phyloP scores from a whole-genome alignment of 2,888 invertebrate species.

The Drosophila kanekoi region DNA sequence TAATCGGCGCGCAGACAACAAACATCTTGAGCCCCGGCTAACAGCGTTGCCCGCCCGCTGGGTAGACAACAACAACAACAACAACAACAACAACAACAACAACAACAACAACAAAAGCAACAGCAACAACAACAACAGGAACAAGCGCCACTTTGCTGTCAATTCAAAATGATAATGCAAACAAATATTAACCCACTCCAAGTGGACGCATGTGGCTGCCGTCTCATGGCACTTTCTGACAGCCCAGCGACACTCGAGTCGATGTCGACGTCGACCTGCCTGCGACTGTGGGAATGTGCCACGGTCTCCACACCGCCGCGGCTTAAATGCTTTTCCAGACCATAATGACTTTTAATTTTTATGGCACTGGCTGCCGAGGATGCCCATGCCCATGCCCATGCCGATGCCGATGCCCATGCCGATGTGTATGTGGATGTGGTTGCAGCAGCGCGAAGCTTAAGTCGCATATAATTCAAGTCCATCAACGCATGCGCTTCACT shows the following conservation, averaged over 20 bases:
- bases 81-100: conserved; percentile 57
- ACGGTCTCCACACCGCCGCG: conserved; percentile 58
- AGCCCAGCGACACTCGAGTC: conserved; percentile 75
- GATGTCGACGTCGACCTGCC: conserved; percentile 32
- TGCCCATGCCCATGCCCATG: conserved; percentile 51
- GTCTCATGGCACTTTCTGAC: conserved; percentile 79
- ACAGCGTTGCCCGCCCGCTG: conserved; percentile 63
- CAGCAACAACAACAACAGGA: conserved; percentile 60
- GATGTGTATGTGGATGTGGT: conserved; percentile 18
- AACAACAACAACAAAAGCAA: conserved; percentile 62
- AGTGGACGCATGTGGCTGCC: conserved; percentile 78
- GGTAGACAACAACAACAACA: conserved; percentile 41
- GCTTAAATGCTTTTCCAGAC: conserved; percentile 81
- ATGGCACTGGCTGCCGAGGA: conserved; percentile 79
- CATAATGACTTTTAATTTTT: conserved; percentile 82
- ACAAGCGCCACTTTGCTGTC: conserved; percentile 85
- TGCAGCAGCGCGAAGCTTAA: conserved; percentile 72
- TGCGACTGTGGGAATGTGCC: conserved; percentile 72
- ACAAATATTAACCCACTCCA: conserved; percentile 85
- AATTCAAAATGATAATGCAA: conserved; percentile 85
- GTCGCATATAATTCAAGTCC: conserved; percentile 82
- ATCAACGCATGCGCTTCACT: conserved; percentile 81
- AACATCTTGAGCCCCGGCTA: conserved; percentile 66
- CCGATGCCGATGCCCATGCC: conserved; percentile 8
- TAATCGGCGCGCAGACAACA: conserved; percentile 79